Percentiles rank a stretch among this genome's conserved stretches.
Conservation (phyloP, 2,797 vertebrate species). For the Podarcis siculus region DNA sequence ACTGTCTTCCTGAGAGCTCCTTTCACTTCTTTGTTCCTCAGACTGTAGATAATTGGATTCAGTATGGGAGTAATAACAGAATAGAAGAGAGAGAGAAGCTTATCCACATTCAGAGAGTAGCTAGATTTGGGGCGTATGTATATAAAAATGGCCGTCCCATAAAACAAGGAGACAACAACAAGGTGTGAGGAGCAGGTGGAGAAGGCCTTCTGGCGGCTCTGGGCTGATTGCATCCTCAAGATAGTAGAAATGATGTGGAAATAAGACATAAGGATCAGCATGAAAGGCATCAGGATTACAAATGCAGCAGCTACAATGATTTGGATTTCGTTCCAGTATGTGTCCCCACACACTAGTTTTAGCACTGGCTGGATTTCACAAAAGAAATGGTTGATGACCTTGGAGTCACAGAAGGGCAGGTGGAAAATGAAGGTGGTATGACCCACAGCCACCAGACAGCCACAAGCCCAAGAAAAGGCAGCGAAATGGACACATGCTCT, state of each 20-base stretch:
- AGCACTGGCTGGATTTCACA: conserved; percentile 56
- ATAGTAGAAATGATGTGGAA: conserved; percentile 33
- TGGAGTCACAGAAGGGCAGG: conserved; percentile 48
- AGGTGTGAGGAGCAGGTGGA: conserved; percentile 55
- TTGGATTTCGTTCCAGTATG: conserved; percentile 44
- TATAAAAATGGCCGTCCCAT: conserved; percentile 53
- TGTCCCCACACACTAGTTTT: conserved; percentile 51
- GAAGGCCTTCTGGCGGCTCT: conserved; percentile 33
- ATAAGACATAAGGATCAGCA: conserved; percentile 53
- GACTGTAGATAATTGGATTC: conserved; percentile 59
- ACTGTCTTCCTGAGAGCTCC: conserved; percentile 22
- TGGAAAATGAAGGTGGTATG: conserved; percentile 15
- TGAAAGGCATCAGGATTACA: conserved; percentile 44
- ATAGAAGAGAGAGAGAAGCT: conserved; percentile 57
- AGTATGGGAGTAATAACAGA: conserved; percentile 60
- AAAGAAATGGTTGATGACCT: conserved; percentile 60
- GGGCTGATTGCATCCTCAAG: conserved; percentile 37
- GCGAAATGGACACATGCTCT: conserved; percentile 21
- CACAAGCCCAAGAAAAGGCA: not conserved
- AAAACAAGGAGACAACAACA: conserved; percentile 50
- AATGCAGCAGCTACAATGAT: conserved; percentile 36
- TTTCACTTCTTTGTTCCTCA: conserved; percentile 52
- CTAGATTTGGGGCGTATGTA: conserved; percentile 55
- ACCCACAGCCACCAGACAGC: conserved; percentile 31
- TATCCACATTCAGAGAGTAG: conserved; percentile 38